Evolutionary conservation across 2,113 vertebrate species (phyloP), one percentile per base, ranked within the genome.

Genomic region (Ptychochromis oligacanthus): DNA sequence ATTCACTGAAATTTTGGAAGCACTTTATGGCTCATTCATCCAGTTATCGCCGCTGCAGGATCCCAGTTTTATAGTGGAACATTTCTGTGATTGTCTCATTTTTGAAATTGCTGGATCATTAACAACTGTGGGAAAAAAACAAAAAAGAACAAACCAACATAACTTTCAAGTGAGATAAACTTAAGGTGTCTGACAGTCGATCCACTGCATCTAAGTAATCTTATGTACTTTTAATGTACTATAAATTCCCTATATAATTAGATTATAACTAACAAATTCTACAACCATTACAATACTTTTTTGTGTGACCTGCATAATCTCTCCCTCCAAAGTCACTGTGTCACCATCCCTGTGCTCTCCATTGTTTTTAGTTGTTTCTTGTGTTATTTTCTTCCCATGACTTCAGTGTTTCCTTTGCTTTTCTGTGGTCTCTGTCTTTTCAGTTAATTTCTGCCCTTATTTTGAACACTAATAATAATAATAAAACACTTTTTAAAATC

Each of bases 351-450:
- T 54, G 12, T n/a, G 65, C 13, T 15, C 2, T 43, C 40, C 40
- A 43, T 13, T 43, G 40, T 43, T 43, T 40, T 43, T 43, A 17
- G n/a, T 24, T 24, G 15, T 43, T 65, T 43, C n/a, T 43, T 5
- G 12, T 13, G 4, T 43, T 43, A 43, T 43, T 0, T 43, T 65
- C 62, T 26, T 2, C 2, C 12, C 40, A 10, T 43, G 61, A 2
- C 5, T 46, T 46, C 14, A 15, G 5, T 46, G 14, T 46, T 65
- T 43, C 0, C 40, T 0, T 15, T 65, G 1, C 14, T 43, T 43
- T 4, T 15, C 43, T 10, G 28, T 31, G 28, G 28, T 31, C 28
- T 31, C n/a, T n/a, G n/a, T 40, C 9, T 40, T 40, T 40, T 10
- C 3, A 40, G 38, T 11, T 40, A 40, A 10, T 40, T 12, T 11